Evolutionary conservation across 1,140 invertebrate genomes (phyloP).

Genomic region (Amyelois transitella): DNA sequence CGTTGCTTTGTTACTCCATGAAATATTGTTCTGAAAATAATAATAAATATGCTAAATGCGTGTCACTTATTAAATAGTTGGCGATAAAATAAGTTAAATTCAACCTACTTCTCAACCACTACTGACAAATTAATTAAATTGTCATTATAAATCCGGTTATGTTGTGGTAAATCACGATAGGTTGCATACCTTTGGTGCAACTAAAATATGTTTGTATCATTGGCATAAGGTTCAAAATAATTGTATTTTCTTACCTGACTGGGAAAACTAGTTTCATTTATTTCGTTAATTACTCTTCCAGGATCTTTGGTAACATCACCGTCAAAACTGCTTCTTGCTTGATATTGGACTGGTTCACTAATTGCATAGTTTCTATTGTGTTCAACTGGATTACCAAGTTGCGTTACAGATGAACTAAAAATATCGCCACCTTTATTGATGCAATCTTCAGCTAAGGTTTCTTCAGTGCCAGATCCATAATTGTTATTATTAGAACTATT

Average conservation of each 20-base stretch:
- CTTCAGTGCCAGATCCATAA: constrained; percentile 41
- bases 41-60: constrained; percentile 18
- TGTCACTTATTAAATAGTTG: constrained; percentile 21
- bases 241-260: constrained; percentile 44
- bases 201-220: background rate
- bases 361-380: constrained; percentile 42
- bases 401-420: constrained; percentile 24
- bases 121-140: constrained; percentile 58
- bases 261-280: constrained; percentile 52
- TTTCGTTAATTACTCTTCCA: constrained; percentile 39
- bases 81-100: constrained; percentile 34
- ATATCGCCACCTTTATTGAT: constrained; percentile 35
- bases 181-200: background rate
- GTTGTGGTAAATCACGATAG: constrained; percentile 48
- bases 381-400: constrained; percentile 37
- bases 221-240: constrained; percentile 22
- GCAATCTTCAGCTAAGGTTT: constrained; percentile 41
- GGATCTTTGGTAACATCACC: constrained; percentile 44
- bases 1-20: constrained; percentile 42
- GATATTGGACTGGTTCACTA: constrained; percentile 44
- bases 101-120: constrained; percentile 48
- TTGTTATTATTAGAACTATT: constrained; percentile 49
- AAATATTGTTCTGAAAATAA: constrained; percentile 38
- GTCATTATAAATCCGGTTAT: constrained; percentile 62
- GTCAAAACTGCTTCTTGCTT: constrained; percentile 39